Percentiles rank a stretch among this genome's conserved stretches.
Conservation (phyloP, 2,888 invertebrate genomes). For the Synanthedon myopaeformis region DNA sequence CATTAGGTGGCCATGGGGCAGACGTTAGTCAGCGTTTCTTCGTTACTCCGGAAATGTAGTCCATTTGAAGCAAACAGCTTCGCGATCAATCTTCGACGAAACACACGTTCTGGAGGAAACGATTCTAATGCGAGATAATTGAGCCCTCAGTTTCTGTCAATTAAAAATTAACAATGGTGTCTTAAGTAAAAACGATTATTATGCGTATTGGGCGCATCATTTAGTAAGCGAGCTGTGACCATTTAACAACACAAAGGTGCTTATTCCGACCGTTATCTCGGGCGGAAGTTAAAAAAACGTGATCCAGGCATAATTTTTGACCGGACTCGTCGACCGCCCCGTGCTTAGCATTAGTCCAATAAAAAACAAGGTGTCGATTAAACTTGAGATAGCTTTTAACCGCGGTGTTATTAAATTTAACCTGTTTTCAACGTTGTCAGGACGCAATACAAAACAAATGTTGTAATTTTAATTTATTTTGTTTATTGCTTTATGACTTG, state of each 20-base stretch:
- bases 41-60: conserved; percentile 44
- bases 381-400: conserved; percentile 51
- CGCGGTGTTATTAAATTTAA: conserved; percentile 7
- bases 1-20: conserved; percentile 26
- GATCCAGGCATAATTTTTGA: conserved; percentile 53
- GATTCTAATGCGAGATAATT: conserved; percentile 50
- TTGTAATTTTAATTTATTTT: too few species aligned
- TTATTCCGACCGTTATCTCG: conserved; percentile 55
- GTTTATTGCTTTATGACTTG: too few species aligned
- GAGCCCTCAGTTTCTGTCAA: conserved; percentile 15
- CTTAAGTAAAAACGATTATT: background rate
- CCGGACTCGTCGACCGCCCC: conserved; percentile 27
- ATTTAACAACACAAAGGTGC: conserved; percentile 57
- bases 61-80: conserved; percentile 35
- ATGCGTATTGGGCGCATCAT: conserved; percentile 23
- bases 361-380: conserved; percentile 60
- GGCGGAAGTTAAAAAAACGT: conserved; percentile 57
- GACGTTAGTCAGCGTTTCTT: conserved; percentile 48
- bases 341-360: conserved; percentile 47
- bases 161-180: background rate
- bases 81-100: conserved; percentile 40
- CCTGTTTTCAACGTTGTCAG: background rate
- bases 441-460: too few species aligned
- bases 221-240: conserved; percentile 45
- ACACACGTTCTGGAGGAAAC: conserved; percentile 42